Base-by-base conservation (phyloP, 2,888 invertebrate species). In the Agonopterix subpropinquella region DNA sequence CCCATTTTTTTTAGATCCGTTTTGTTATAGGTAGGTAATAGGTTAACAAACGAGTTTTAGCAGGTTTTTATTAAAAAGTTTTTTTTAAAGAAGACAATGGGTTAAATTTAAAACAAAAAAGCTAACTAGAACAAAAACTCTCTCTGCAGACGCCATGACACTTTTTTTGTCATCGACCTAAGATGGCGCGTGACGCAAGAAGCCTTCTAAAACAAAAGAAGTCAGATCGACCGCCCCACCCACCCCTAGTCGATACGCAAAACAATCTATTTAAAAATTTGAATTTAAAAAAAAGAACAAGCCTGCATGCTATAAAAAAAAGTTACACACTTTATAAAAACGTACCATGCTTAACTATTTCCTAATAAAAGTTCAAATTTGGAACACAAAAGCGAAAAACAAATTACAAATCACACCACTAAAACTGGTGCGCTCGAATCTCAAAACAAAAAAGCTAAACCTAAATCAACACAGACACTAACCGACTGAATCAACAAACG, bases 121-220 rank as follows among this genome's bases (percentile, higher is more conserved):
- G 28, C 28, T 28, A 28, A 28, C 28, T 72, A 67, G 75, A 69
- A 70, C 73, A 73, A 73, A 72, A 71, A 58, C 64, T 57, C 36
- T 39, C 37, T 5, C 15, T 37, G 13, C 51, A 58, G 78, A 70
- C 83, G 87, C 87, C 87, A 87, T 86, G 87, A 87, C 85, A 85
- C 73, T 78, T 83, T 86, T 84, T 87, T 85, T 73, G 78, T 76
- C 72, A 70, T 63, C 77, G 65, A 77, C 69, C 81, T 85, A 88
- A 88, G 87, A 88, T 87, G 87, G 87, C 87, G 87, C 72, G 69
- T 76, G 73, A 66, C 64, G 61, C 58, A 65, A 68, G 66, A 72
- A 73, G 67, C 67, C 68, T 58, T 67, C 70, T 86, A 85, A 88
- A 85, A 87, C 87, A 87, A 87, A 86, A 87, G 87, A 81, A 83